Percentiles rank a stretch among this genome's conserved stretches.
These are phyloP conservation scores for Oxyruncus cristatus DNA, from an alignment of 2,113 vertebrate species.

Conservation along the genomic window DNA sequence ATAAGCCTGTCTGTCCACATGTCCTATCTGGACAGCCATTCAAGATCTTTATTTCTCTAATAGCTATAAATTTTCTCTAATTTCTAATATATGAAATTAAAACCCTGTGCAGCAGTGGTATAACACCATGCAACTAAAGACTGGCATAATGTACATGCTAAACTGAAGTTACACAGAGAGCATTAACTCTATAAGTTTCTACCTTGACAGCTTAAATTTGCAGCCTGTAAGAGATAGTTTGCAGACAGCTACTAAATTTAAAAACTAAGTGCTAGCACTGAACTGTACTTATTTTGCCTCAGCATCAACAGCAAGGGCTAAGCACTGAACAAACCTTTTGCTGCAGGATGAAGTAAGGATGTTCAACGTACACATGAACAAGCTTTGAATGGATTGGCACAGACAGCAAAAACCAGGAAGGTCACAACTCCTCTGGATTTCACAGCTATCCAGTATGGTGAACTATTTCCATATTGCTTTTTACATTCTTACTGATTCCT, in stretches of 20 bases:
- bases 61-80: background rate
- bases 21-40: background rate
- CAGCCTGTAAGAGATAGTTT: background rate
- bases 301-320: background rate
- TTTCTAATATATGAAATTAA: background rate
- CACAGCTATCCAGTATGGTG: background rate
- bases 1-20: background rate
- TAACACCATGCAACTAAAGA: background rate
- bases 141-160: background rate
- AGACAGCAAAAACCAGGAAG: background rate
- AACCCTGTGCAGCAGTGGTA: background rate
- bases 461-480: background rate
- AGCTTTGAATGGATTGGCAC: background rate
- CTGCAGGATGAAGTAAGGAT: background rate
- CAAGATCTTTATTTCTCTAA: background rate
- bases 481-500: background rate
- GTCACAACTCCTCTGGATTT: background rate
- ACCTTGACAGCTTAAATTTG: background rate
- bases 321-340: background rate
- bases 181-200: background rate
- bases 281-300: background rate
- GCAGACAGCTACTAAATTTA: background rate
- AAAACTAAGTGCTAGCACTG: background rate
- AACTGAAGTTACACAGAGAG: background rate
- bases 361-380: background rate